These are phyloP conservation scores for Perdita meconis DNA, from an alignment of 2,888 invertebrate genomes.

Conservation along the genomic window DNA sequence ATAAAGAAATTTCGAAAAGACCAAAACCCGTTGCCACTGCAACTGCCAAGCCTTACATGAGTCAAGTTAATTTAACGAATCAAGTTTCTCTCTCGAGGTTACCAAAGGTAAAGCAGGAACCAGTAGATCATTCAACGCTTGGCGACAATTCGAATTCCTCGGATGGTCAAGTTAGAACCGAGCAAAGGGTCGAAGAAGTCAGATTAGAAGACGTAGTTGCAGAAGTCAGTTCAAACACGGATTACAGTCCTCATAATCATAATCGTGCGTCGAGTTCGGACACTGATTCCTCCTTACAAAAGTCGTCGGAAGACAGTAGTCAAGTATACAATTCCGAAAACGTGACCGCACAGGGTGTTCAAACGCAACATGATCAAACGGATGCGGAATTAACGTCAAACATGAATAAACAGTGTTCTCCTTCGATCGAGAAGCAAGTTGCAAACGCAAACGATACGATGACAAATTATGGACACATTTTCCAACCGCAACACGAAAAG, in stretches of 20 bases:
- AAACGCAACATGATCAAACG: constrained; percentile 65
- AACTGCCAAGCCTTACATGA: constrained; percentile 80
- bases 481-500: constrained; percentile 70
- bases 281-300: constrained; percentile 75
- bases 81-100: constrained; percentile 81
- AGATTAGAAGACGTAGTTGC: constrained; percentile 81
- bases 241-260: constrained; percentile 78
- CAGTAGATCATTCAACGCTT: constrained; percentile 77
- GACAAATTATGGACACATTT: constrained; percentile 71
- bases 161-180: constrained; percentile 79
- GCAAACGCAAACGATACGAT: constrained; percentile 63
- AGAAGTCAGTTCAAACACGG: constrained; percentile 79
- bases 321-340: constrained; percentile 71
- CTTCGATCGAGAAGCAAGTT: constrained; percentile 64
- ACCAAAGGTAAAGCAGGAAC: constrained; percentile 78
- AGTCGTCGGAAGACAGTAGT: constrained; percentile 72
- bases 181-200: constrained; percentile 82
- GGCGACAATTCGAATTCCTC: constrained; percentile 83
- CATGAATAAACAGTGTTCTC: constrained; percentile 64
- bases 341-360: constrained; percentile 66
- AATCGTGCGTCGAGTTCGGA: constrained; percentile 76
- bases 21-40: constrained; percentile 80
- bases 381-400: constrained; percentile 64
- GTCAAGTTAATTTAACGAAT: constrained; percentile 78
- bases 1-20: constrained; percentile 78